A percentile compares a stretch with the other conserved stretches of the same genome.
These are phyloP conservation scores for Alentia gelatinosa DNA, from an alignment of 2,888 invertebrate genomes.

Conservation along the genomic window DNA sequence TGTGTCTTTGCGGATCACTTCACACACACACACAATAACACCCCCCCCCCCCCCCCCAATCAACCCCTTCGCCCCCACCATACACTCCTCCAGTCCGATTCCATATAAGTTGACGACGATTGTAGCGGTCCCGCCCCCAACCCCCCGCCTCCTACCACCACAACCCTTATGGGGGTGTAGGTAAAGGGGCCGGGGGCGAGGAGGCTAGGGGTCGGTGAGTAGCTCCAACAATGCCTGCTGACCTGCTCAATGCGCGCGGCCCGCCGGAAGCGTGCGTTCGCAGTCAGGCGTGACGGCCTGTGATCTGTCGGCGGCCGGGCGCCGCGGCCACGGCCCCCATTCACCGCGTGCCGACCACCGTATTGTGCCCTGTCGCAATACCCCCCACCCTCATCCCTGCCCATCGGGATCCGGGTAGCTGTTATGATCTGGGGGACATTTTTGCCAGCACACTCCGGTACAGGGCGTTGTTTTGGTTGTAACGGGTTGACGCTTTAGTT, in stretches of 20 bases:
- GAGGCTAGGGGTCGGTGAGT: neutral
- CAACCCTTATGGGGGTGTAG: no score
- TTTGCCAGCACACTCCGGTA: neutral
- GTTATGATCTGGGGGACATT: neutral
- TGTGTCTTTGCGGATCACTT: no score
- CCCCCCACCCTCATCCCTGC: neutral
- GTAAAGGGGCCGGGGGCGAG: no score
- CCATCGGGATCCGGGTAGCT: neutral
- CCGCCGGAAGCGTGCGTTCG: neutral
- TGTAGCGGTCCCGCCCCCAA: neutral
- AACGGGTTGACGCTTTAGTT: constrained; percentile 15
- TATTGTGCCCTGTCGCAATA: neutral
- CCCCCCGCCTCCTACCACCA: neutral
- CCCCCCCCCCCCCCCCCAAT: no score
- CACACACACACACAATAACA: no score
- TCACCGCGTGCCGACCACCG: neutral
- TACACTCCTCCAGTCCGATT: no score
- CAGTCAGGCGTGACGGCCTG: constrained; percentile 26
- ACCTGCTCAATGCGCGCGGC: neutral
- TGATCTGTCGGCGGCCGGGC: neutral
- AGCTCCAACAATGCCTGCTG: neutral
- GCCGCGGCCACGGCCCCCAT: neutral
- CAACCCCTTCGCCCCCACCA: neutral
- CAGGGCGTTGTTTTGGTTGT: neutral
- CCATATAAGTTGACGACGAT: neutral